A percentile compares a stretch with the other conserved stretches of the same genome.
These are phyloP conservation scores for Autographa gamma DNA, from an alignment of 2,888 invertebrate genomes.

Conservation along the genomic window DNA sequence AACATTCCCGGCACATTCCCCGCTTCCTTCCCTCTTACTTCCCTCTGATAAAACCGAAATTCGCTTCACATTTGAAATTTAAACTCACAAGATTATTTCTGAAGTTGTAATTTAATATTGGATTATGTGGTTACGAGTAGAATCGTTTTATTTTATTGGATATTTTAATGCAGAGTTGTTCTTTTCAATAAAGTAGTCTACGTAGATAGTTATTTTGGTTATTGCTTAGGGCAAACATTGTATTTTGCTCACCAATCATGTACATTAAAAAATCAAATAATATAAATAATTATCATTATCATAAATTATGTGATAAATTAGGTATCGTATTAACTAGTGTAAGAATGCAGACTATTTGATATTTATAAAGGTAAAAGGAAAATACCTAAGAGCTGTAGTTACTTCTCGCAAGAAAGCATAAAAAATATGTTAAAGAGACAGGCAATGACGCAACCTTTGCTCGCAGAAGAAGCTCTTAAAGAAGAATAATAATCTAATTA, in stretches of 20 bases:
- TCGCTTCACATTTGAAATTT: slow-evolving; percentile 54
- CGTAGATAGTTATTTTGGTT: no score
- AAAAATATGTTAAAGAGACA: background rate
- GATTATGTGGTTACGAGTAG: slow-evolving; percentile 16
- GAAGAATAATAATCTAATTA: slow-evolving; percentile 4
- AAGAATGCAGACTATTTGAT: no score
- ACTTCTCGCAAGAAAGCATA: background rate
- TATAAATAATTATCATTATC: no score
- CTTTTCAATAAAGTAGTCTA: no score
- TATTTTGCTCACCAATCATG: no score
- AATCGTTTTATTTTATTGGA: background rate
- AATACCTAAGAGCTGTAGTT: background rate
- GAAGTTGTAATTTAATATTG: slow-evolving; percentile 36
- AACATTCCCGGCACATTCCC: slow-evolving; percentile 63
- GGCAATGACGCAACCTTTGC: background rate
- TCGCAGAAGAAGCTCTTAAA: background rate
- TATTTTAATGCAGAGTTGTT: background rate
- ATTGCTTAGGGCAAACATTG: no score
- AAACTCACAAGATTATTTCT: slow-evolving; percentile 44
- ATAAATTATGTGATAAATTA: no score
- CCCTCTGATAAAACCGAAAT: slow-evolving; percentile 68
- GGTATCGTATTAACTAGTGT: no score
- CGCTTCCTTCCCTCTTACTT: slow-evolving; percentile 66
- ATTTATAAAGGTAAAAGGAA: no score
- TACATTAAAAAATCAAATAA: no score